Evolutionary conservation across 2,797 vertebrate species (phyloP).

Genomic region (Cossypha polioptera): DNA sequence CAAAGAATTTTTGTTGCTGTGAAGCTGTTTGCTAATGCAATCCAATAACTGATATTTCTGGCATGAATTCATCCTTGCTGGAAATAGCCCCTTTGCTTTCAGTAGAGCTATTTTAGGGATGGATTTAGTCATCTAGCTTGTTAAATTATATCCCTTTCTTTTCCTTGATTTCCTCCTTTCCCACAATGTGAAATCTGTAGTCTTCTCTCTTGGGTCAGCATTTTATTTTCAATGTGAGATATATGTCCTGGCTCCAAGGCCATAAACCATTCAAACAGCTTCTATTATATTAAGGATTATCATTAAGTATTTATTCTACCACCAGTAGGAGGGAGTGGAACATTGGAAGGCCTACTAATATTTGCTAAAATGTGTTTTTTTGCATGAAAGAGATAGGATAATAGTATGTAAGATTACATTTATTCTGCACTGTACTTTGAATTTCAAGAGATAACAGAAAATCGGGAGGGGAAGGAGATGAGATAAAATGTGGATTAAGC

Average conservation of each 20-base stretch:
- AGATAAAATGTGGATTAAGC: neutral
- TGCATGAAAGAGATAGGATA: neutral
- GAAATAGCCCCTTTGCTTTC: constrained; percentile 22
- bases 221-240: neutral
- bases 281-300: neutral
- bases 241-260: neutral
- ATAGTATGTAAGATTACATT: neutral
- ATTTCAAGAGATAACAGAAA: neutral
- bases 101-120: constrained; percentile 9
- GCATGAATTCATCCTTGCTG: neutral
- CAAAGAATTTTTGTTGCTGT: neutral
- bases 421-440: neutral
- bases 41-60: constrained; percentile 36
- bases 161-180: constrained; percentile 12
- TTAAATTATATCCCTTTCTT: constrained; percentile 29
- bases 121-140: constrained; percentile 3
- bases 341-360: neutral
- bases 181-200: neutral
- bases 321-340: neutral
- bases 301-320: neutral
- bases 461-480: neutral
- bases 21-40: constrained; percentile 15
- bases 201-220: neutral
- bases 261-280: neutral
- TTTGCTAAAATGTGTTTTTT: neutral